Conservation (phyloP, 2,113 vertebrate species). For the Mastomys coucha region DNA sequence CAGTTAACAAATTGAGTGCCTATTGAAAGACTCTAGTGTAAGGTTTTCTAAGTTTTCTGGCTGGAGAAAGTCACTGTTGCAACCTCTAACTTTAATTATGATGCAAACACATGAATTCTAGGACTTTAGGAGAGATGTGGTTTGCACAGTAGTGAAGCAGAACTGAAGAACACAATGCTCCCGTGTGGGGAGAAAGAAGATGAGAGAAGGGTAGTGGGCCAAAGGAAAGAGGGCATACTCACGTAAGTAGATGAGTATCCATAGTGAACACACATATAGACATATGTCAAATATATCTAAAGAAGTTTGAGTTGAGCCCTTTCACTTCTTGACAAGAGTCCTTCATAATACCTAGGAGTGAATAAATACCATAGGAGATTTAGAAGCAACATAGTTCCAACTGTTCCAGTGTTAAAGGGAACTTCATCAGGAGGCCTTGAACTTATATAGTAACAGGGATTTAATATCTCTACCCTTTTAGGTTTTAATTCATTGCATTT, state of each 20-base stretch:
- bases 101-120: not conserved
- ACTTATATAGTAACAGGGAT: not conserved
- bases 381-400: not conserved
- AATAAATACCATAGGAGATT: not conserved
- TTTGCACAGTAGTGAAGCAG: not conserved
- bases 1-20: not conserved
- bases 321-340: not conserved
- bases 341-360: not conserved
- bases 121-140: not conserved
- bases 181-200: not conserved
- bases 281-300: not conserved
- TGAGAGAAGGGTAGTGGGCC: not conserved
- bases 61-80: not conserved
- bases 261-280: not conserved
- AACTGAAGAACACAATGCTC: not conserved
- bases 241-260: not conserved
- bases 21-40: not conserved
- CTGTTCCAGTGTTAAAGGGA: not conserved
- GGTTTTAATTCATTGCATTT: not conserved
- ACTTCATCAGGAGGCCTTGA: not conserved
- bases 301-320: not conserved
- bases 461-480: not conserved
- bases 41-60: not conserved
- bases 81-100: conserved; percentile 3
- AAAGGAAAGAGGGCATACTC: not conserved